These are phyloP conservation scores for Pseudochromis fuscus DNA, from an alignment of 2,797 vertebrate genomes.

Conservation along the genomic window DNA sequence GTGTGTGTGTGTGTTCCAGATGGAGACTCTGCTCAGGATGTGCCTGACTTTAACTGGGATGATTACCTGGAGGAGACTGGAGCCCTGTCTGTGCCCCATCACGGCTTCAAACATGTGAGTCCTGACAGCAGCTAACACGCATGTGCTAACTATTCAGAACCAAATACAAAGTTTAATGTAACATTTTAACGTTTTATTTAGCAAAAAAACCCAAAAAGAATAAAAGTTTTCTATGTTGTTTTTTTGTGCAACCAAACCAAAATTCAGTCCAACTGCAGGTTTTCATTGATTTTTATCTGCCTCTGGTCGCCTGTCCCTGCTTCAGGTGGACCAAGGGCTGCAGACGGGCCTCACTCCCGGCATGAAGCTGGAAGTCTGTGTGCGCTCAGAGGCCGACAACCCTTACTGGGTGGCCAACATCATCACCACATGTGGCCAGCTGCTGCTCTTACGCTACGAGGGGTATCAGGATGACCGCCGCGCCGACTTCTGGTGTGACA, in stretches of 20 bases:
- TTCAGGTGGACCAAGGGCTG: constrained; percentile 94
- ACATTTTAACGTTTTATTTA: no score
- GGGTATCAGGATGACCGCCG: constrained; percentile 95
- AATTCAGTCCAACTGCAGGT: neutral
- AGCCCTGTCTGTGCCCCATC: constrained; percentile 91
- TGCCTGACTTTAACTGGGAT: constrained; percentile 96
- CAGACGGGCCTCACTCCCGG: constrained; percentile 95
- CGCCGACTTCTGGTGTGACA: constrained; percentile 98
- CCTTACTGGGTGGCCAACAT: constrained; percentile 94
- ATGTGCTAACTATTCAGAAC: constrained; percentile 20
- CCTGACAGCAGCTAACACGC: constrained; percentile 1
- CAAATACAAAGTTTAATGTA: constrained; percentile 3
- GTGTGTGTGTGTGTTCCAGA: constrained; percentile 80
- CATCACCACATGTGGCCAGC: constrained; percentile 96
- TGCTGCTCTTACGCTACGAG: constrained; percentile 94
- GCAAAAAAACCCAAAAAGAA: neutral
- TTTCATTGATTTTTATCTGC: neutral
- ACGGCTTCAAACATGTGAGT: constrained; percentile 97
- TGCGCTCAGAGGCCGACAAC: constrained; percentile 88
- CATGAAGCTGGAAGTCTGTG: constrained; percentile 96
- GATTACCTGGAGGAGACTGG: constrained; percentile 97
- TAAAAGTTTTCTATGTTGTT: neutral
- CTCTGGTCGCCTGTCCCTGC: neutral
- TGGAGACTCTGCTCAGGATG: constrained; percentile 92
- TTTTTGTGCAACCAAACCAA: constrained; percentile 6